Evolutionary conservation across 2,113 vertebrate species (phyloP).

Genomic region (Asarcornis scutulata): DNA sequence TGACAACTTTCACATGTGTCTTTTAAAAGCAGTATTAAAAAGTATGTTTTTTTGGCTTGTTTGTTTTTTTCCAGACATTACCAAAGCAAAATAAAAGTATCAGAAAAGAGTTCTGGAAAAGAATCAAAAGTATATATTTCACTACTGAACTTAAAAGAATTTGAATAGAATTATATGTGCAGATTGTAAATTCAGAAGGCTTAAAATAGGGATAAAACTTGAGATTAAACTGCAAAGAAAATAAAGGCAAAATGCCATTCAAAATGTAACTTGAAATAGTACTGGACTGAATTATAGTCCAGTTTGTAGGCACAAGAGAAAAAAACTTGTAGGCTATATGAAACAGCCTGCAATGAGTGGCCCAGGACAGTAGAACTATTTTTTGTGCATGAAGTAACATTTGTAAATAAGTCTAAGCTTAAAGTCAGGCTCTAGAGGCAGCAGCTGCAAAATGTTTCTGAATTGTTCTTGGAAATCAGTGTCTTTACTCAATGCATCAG

Average conservation of each 20-base stretch:
- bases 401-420: background rate
- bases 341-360: background rate
- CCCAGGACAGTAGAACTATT: background rate
- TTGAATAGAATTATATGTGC: background rate
- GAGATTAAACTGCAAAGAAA: background rate
- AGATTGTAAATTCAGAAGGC: background rate
- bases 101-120: background rate
- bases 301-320: background rate
- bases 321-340: background rate
- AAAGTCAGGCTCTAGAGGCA: background rate
- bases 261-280: background rate
- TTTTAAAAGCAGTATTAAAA: background rate
- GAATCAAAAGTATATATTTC: background rate
- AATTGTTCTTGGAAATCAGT: background rate
- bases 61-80: background rate
- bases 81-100: background rate
- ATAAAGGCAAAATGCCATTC: background rate
- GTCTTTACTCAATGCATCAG: background rate
- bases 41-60: too few species aligned
- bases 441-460: background rate
- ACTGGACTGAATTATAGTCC: background rate
- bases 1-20: background rate
- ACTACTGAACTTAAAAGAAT: background rate
- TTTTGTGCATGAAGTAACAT: background rate
- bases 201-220: background rate